These are phyloP conservation scores for Carcina quercana DNA, from an alignment of 2,888 invertebrate genomes.

Conservation along the genomic window DNA sequence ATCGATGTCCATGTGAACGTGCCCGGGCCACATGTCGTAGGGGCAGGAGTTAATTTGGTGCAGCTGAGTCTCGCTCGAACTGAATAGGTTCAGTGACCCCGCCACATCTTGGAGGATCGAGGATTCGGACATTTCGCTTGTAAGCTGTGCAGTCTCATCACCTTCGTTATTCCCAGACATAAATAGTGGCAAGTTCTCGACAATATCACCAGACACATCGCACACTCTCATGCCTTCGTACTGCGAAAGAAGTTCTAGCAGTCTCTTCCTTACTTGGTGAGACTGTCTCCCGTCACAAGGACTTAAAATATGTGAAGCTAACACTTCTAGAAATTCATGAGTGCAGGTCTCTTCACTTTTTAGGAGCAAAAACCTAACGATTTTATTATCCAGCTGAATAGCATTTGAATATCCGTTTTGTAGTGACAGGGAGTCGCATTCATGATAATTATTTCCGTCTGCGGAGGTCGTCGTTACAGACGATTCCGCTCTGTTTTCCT, in stretches of 20 bases:
- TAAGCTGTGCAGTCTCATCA: constrained; percentile 33
- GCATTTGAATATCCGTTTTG: constrained; percentile 34
- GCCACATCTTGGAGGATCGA: constrained; percentile 63
- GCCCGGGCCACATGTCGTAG: constrained; percentile 58
- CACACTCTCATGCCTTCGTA: constrained; percentile 59
- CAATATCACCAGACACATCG: constrained; percentile 54
- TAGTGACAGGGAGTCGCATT: constrained; percentile 27
- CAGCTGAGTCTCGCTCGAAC: constrained; percentile 51
- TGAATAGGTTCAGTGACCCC: constrained; percentile 53
- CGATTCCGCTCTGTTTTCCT: constrained; percentile 34
- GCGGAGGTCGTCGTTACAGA: constrained; percentile 38
- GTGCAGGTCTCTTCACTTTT: constrained; percentile 73
- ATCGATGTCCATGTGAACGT: constrained; percentile 52
- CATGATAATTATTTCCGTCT: constrained; percentile 35
- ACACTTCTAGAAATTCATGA: constrained; percentile 58
- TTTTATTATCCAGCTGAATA: constrained; percentile 60
- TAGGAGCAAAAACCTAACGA: constrained; percentile 67
- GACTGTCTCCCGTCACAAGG: constrained; percentile 46
- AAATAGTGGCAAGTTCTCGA: constrained; percentile 49
- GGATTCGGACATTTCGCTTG: constrained; percentile 44
- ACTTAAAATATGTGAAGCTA: constrained; percentile 63
- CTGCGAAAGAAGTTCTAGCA: constrained; percentile 50
- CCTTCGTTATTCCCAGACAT: constrained; percentile 32
- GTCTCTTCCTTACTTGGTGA: constrained; percentile 44
- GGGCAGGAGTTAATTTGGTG: constrained; percentile 54